phyloP scores from a whole-genome alignment of 2,113 vertebrate genomes.

The Mus spicilegus region DNA sequence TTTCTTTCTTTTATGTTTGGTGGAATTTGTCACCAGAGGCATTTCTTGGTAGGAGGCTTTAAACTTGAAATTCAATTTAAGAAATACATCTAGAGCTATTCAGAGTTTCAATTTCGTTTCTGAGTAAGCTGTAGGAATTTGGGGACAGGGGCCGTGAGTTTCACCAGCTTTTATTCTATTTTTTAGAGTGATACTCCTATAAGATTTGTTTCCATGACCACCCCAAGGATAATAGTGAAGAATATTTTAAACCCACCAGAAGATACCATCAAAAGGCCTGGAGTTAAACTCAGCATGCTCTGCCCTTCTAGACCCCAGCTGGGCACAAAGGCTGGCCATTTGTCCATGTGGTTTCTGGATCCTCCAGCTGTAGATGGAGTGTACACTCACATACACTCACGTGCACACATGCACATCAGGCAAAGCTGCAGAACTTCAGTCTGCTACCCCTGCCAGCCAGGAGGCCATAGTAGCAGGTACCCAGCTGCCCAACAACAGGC shows the following conservation, averaged over 20 bases:
- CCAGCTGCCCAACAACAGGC: neutral
- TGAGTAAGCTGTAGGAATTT: neutral
- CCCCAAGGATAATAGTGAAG: neutral
- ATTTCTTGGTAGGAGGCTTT: neutral
- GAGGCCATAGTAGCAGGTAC: rapidly evolving
- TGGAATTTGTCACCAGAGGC: neutral
- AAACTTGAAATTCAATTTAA: neutral
- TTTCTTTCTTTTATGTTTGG: neutral
- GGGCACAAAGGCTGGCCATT: rapidly evolving
- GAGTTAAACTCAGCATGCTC: rapidly evolving
- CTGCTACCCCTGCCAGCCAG: neutral
- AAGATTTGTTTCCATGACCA: neutral
- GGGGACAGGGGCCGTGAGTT: neutral
- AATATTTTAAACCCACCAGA: neutral
- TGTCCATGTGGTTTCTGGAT: neutral
- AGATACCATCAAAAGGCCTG: rapidly evolving
- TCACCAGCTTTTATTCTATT: rapidly evolving
- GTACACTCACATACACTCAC: neutral
- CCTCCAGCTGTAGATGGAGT: rapidly evolving
- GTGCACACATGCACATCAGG: rapidly evolving
- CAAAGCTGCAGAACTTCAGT: neutral
- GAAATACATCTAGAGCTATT: neutral
- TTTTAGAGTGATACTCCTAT: neutral
- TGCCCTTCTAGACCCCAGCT: rapidly evolving
- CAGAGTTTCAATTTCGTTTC: neutral